Evolutionary conservation across 2,797 vertebrate species (phyloP), one percentile per base, ranked within the genome.

Genomic region (Sebastes miniatus): DNA sequence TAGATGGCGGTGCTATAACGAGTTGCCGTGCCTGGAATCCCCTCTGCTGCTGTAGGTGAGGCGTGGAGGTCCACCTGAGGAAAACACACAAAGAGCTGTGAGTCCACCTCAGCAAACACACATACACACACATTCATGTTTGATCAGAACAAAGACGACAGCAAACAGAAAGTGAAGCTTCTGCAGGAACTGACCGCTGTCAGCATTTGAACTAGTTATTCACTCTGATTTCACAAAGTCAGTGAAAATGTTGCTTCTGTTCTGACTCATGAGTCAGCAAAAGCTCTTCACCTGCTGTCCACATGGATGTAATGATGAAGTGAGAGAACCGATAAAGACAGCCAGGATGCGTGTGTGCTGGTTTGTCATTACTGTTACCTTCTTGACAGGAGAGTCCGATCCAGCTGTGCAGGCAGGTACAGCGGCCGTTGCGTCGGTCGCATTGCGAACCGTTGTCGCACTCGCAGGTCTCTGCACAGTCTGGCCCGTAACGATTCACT

Each of bases 361-460:
- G 13, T 36, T 27, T 9, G 36, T 83, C 58, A 13, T 76, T 50
- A 47, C 50, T 31, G 22, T 85, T 36, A 99, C 98, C 97, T 95
- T 99, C 96, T 58, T 76, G 94, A 83, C 98, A 99, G 0, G 83
- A 96, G 18, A 91, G 87, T 6, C 98, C 98, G 0, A 88, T 90
- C 95, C 96, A 94, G 61, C 95, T 94, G 0, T 88, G 85, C 27
- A 94, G 76, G 22, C 98, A 99, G 81, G 68, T 93, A 82, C 98
- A 99, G 81, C 90, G 96, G 20, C 98, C 98, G 0, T 85, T 98
- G 18, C 81, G 87, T 0, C 90, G 81, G 31, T 96, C 88, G 0
- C 98, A 99, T 83, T 92, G 92, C 0, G 96, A 94, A 7, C 94
- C 95, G 11, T 95, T 89, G 34, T 89, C 83, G 13, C 98, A 99